Conservation (phyloP, 2,113 vertebrate genomes). For the Elephas maximus region DNA sequence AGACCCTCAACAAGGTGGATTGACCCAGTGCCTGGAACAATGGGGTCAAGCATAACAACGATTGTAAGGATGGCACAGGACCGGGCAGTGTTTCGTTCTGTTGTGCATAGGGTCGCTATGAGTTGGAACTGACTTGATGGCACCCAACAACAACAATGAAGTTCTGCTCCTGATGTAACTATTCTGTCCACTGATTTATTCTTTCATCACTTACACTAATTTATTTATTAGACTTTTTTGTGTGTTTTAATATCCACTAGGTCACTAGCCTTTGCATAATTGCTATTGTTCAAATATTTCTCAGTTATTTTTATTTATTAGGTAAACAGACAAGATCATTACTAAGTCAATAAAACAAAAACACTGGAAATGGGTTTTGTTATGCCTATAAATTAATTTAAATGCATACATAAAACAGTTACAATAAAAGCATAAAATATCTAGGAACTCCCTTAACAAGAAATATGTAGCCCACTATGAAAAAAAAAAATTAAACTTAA, state of each 20-base stretch:
- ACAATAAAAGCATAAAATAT: conserved; percentile 37
- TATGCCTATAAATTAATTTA: conserved; percentile 30
- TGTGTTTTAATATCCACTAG: neutral
- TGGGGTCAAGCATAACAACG: too few species aligned
- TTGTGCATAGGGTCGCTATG: too few species aligned
- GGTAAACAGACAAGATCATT: conserved; percentile 35
- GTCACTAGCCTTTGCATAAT: neutral
- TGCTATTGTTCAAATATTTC: conserved; percentile 35
- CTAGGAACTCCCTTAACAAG: neutral
- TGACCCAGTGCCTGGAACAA: too few species aligned
- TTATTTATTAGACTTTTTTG: neutral
- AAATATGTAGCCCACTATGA: neutral
- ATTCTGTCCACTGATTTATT: neutral
- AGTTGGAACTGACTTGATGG: too few species aligned
- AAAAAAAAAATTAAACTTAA: neutral
- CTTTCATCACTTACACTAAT: neutral
- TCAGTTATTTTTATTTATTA: conserved; percentile 31
- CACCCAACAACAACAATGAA: neutral
- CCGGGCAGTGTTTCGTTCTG: too few species aligned
- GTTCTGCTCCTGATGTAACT: neutral
- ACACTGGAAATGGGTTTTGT: conserved; percentile 4
- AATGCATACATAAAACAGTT: conserved; percentile 28
- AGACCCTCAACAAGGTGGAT: too few species aligned
- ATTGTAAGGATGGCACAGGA: too few species aligned
- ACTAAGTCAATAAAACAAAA: conserved; percentile 40